Evolutionary conservation across 1,140 invertebrate species (phyloP).

Genomic region (Alviniconcha marisindica): DNA sequence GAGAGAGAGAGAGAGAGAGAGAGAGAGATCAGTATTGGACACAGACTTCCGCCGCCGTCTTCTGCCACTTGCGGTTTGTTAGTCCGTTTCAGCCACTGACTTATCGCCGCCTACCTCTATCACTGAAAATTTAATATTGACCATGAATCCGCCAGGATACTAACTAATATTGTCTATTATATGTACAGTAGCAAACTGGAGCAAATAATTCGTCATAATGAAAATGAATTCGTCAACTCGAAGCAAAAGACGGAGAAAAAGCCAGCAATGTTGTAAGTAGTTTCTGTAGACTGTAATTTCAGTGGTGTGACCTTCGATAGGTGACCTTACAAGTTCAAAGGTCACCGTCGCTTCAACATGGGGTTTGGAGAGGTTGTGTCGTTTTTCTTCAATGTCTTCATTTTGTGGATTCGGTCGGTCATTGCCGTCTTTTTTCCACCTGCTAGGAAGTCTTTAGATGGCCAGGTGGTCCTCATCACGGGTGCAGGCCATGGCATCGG

Average conservation of each 20-base stretch:
- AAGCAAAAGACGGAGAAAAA: neutral
- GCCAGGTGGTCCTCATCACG: constrained; percentile 64
- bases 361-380: neutral
- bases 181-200: neutral
- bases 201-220: neutral
- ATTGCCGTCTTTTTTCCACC: constrained; percentile 51
- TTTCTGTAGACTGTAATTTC: neutral
- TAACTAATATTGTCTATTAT: neutral
- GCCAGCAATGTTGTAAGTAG: neutral
- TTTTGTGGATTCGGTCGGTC: constrained; percentile 7
- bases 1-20: too few relatives aligned
- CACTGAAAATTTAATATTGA: neutral
- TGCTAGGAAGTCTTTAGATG: constrained; percentile 56
- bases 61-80: too few relatives aligned
- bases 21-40: too few relatives aligned
- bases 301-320: neutral
- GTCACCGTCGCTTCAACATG: neutral
- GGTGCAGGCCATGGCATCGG: constrained; percentile 87
- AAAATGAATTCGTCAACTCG: too few relatives aligned
- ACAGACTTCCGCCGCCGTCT: too few relatives aligned
- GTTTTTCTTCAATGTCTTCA: neutral
- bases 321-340: neutral
- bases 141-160: too few relatives aligned
- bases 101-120: neutral
- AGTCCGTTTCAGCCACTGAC: neutral